Evolutionary conservation across 2,797 vertebrate genomes (phyloP), one percentile per base, ranked within the genome.

Genomic region (Cephalopachus bancanus): DNA sequence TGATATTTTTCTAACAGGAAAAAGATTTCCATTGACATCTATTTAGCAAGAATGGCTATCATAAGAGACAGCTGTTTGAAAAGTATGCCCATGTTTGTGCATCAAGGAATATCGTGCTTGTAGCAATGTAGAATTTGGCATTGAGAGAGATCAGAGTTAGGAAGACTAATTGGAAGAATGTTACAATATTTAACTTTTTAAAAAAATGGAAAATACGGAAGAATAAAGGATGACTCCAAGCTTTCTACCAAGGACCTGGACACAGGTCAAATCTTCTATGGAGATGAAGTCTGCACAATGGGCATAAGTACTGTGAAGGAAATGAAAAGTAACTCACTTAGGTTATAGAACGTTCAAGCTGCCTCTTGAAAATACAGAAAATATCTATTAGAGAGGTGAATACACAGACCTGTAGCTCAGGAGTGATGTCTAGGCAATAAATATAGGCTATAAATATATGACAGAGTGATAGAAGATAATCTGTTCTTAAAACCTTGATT

Each of bases 91-190:
- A 17, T 10, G 55, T 62, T 64, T 44, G 4, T 22, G 14, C 10
- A 30, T 44, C 14, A 22, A 22, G 24, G 37, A 81, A 59, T 79
- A 57, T 26, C 44, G 62, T n/a, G 7, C 2, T 28, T 4, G 7
- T 4, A 20, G 12, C 62, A 53, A 83, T 3, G 4, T 7, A 28
- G 6, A 37, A 24, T 33, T 53, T 65, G 49, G 51, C 22, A 51
- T 3, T 30, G n/a, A 74, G 51, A 91, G 24, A 92, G 26, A 72
- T 24, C 4, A 76, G 26, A 9, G 1, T 26, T 94, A 53, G 49
- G 5, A 16, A 67, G 3, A 76, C 7, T 33, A 37, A 37, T 19
- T 26, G 9, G 19, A 28, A 71, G 11, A 1, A 3, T 16, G 0
- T 20, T 88, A 24, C 7, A 79, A 59, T 64, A 30, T 60, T 78